Base-by-base conservation (phyloP, 2,888 invertebrate genomes). In the Lithosia quadra region DNA sequence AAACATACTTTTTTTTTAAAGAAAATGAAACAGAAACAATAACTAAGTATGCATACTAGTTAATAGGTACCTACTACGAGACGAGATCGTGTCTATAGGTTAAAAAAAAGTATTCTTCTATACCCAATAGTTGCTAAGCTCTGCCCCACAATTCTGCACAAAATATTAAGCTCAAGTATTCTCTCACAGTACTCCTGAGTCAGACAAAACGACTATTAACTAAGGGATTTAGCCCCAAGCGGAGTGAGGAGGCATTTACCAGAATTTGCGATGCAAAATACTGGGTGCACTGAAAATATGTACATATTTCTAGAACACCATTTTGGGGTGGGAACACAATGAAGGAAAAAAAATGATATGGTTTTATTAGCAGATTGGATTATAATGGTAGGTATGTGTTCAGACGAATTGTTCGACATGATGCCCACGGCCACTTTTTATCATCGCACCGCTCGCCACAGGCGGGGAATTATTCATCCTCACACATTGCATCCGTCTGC, bases 261-360 rank as follows among this genome's bases (percentile, higher is more conserved):
- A 63, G 70, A 74, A 80, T 83, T 83, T 83, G 82, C 68, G 73
- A 70, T 79, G 69, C 49, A 49, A 49, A 49, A 49, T 49, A 60
- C 63, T 63, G 63, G 49, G 63, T 70, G 67, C 63, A 55, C 49
- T 36, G 69, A 67, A 75, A 78, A 76, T 71, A 75, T 76, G 75
- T 66, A 72, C 72, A 73, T 72, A 78, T 75, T 75, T 71, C 21
- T 33, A 55, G 33, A 58, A 49, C 34, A 58, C 28, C 4, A 21
- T 43, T 67, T 62, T 66, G 15, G 10, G 67, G 15, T 62, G 9
- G 9, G 62, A 43, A 39, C 53, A 62, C 33, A 62, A 7, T n/a
- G 22, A 18, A 7, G 7, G 8, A 49, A 9, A 49, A 59, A 13
- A n/a, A n/a, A n/a, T n/a, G n/a, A n/a, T n/a, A n/a, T n/a, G n/a